Evolutionary conservation across 2,888 invertebrate species (phyloP).

Genomic region (Julus scanicus): DNA sequence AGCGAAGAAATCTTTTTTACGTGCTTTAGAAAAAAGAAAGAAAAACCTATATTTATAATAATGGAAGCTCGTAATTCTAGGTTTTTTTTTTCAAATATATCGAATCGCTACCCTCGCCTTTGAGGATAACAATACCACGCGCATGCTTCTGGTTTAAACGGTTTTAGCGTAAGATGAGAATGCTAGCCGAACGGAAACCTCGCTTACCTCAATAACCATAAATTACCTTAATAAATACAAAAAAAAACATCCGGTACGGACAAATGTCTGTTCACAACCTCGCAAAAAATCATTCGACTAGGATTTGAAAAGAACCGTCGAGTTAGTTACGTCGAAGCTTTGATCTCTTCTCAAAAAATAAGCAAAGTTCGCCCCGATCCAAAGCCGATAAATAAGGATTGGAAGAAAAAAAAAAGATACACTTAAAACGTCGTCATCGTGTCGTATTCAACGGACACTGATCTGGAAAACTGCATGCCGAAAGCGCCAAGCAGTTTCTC

Average conservation of each 20-base stretch:
- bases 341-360: too few relatives aligned
- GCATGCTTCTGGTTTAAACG: neutral
- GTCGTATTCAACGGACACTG: conserved; percentile 58
- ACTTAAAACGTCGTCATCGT: conserved; percentile 58
- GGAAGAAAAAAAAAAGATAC: neutral
- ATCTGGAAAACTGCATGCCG: conserved; percentile 57
- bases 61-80: conserved; percentile 28
- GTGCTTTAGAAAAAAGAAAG: neutral
- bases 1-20: neutral
- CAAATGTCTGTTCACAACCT: neutral
- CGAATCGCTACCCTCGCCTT: neutral
- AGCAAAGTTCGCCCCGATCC: too few relatives aligned
- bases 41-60: neutral
- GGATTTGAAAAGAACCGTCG: neutral
- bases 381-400: neutral
- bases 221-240: conserved; percentile 1
- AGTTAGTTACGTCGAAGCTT: neutral
- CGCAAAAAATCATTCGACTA: neutral
- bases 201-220: neutral
- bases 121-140: neutral
- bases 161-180: neutral
- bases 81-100: neutral
- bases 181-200: neutral
- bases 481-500: conserved; percentile 70
- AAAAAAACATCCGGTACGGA: neutral